Evolutionary conservation across 2,797 vertebrate species (phyloP).

Genomic region (Falco concolor): DNA sequence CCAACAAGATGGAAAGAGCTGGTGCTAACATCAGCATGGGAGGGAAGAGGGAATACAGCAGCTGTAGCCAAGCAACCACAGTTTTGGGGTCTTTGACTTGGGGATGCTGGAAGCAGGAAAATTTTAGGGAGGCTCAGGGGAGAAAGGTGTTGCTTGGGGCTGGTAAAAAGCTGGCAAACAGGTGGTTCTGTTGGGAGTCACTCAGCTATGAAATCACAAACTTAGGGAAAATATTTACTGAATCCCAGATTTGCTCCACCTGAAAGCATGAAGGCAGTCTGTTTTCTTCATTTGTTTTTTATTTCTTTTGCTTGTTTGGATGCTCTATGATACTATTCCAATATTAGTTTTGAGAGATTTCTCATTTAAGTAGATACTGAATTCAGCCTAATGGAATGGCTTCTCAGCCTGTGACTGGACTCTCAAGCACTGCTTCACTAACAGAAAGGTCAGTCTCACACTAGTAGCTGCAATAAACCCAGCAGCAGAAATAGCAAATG

Average conservation of each 20-base stretch:
- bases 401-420: background rate
- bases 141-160: background rate
- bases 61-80: background rate
- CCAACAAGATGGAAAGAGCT: background rate
- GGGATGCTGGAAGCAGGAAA: background rate
- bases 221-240: background rate
- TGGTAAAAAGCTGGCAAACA: slow-evolving; percentile 2
- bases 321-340: slow-evolving; percentile 17
- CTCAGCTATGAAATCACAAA: slow-evolving; percentile 20
- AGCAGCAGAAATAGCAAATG: background rate
- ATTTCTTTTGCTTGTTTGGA: slow-evolving; percentile 28
- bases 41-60: background rate
- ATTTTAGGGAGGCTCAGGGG: background rate
- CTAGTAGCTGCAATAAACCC: background rate
- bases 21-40: background rate
- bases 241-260: slow-evolving; percentile 17
- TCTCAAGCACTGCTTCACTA: background rate
- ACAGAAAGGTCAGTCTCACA: background rate
- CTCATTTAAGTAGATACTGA: background rate
- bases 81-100: background rate
- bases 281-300: background rate
- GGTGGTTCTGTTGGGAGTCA: background rate
- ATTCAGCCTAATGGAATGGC: background rate
- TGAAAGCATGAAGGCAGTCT: slow-evolving; percentile 15
- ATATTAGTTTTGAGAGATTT: background rate